These are phyloP conservation scores for Zoanthus gigantus DNA, from an alignment of 92 coral and sea anemone genomes.

Conservation along the genomic window DNA sequence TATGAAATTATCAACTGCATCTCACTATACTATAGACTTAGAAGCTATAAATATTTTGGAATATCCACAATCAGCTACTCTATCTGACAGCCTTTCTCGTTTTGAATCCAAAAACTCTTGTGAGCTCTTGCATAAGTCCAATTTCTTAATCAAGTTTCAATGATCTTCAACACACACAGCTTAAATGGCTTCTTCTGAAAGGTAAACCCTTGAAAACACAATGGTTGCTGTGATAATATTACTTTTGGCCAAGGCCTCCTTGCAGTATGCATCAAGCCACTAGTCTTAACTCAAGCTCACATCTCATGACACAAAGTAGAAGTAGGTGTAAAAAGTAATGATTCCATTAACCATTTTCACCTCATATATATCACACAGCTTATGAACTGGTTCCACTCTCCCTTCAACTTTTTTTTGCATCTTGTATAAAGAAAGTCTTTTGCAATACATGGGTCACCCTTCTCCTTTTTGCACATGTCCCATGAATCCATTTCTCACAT, in stretches of 20 bases:
- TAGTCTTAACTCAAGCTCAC: neutral
- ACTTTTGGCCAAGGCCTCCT: neutral
- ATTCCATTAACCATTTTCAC: too few relatives aligned
- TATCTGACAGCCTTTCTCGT: neutral
- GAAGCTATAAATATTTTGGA: neutral
- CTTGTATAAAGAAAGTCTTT: too few relatives aligned
- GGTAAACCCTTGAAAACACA: neutral
- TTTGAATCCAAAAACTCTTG: neutral
- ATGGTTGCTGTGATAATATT: neutral
- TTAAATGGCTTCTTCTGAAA: neutral
- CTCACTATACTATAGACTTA: too few relatives aligned
- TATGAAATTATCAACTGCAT: neutral
- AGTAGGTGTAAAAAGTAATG: neutral
- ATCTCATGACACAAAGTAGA: neutral
- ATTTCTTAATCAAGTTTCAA: neutral
- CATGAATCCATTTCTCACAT: too few relatives aligned
- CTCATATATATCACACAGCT: too few relatives aligned
- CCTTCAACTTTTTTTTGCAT: too few relatives aligned
- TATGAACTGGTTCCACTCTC: too few relatives aligned
- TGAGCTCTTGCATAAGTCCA: neutral
- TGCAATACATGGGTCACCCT: too few relatives aligned
- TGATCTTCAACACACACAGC: neutral
- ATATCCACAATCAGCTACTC: neutral
- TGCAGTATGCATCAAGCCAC: neutral
- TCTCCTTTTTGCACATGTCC: too few relatives aligned